Evolutionary conservation across 2,888 invertebrate species (phyloP), one percentile per base, ranked within the genome.

Genomic region (Drosophila aldrichi): DNA sequence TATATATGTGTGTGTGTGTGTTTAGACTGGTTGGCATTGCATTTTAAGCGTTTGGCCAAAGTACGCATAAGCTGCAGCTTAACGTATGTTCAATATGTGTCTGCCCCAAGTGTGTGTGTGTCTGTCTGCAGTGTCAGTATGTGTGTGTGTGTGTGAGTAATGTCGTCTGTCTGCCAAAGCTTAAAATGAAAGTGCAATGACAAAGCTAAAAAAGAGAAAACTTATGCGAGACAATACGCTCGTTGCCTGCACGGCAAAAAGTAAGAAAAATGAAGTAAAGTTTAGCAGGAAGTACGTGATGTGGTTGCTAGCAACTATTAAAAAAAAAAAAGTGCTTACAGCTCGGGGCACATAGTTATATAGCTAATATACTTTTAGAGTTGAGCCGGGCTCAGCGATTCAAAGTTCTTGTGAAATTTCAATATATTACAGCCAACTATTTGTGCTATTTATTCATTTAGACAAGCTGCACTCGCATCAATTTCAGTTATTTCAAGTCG

Each of bases 101-200:
- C 67, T 70, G 48, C 29, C 46, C 64, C 55, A 22, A 14, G 49
- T 44, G 41, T 44, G 36, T 22, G 8, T 44, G 29, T 29, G 29
- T 29, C 8, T 29, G 29, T 8, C 29, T 29, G 29, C 8, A 1
- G 29, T 29, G 20, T 65, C 52, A 32, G 25, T 49, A 38, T 38
- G 40, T 38, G 36, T 38, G 41, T 32, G 22, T 46, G 48, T 52
- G 32, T 41, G 43, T 60, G 41, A 56, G 40, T 16, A 48, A 58
- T 14, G 52, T 58, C 40, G 43, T 55, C 60, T 71, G 32, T 65
- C 59, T 54, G 51, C 54, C 69, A 38, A 72, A 73, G 75, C 74
- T 80, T 71, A 75, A 89, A 87, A 88, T 88, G 82, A 88, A 85
- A 88, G 83, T 89, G 82, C 89, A 85, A 79, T 88, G 89, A 89